Conservation (phyloP, 2,113 vertebrate genomes). For the Chiloscyllium plagiosum region DNA sequence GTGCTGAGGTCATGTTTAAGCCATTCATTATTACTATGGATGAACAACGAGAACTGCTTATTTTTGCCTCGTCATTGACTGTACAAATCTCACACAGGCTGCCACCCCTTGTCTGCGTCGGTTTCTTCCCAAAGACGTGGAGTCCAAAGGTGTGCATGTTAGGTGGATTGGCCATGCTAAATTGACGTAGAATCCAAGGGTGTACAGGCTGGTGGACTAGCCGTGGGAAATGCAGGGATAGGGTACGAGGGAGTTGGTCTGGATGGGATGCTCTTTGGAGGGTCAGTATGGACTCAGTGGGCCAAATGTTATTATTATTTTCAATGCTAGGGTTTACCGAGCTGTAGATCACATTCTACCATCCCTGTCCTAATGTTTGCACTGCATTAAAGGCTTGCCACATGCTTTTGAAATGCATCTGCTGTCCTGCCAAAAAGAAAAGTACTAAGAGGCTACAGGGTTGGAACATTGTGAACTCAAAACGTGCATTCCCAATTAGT, state of each 20-base stretch:
- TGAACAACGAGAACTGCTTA: not conserved
- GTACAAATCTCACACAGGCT: too few relatives aligned
- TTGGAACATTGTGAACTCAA: not conserved
- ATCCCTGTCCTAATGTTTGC: not conserved
- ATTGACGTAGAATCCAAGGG: too few relatives aligned
- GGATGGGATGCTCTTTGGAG: too few relatives aligned
- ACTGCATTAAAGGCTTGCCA: not conserved
- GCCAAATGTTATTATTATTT: not conserved
- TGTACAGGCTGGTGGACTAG: too few relatives aligned
- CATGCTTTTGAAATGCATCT: not conserved
- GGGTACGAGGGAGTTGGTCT: too few relatives aligned
- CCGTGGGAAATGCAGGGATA: too few relatives aligned
- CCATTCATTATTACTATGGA: not conserved
- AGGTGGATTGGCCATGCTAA: too few relatives aligned
- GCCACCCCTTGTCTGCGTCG: too few relatives aligned
- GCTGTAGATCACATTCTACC: not conserved
- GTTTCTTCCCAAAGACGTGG: too few relatives aligned
- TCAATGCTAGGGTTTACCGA: not conserved
- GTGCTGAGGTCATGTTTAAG: not conserved
- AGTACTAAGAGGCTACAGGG: not conserved
- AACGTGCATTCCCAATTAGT: not conserved
- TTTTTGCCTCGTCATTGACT: not conserved
- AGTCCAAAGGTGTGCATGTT: too few relatives aligned
- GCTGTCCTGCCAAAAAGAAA: not conserved
- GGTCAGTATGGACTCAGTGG: too few relatives aligned